Percentiles rank a stretch among this genome's conserved stretches.
Evolutionary conservation across 2,888 invertebrate genomes (phyloP).

Genomic region (Apamea anceps): DNA sequence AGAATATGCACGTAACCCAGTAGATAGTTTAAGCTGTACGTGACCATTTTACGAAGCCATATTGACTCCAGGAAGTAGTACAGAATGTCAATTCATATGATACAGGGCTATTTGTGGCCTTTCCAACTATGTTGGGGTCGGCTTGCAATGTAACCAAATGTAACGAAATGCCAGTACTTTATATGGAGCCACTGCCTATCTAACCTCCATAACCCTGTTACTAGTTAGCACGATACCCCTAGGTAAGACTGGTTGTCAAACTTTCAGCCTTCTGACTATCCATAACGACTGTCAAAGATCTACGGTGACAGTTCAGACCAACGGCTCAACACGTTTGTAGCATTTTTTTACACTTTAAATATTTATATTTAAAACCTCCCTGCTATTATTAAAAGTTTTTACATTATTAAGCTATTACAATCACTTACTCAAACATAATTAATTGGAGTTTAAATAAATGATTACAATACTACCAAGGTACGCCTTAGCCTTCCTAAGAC

Average conservation of each 20-base stretch:
- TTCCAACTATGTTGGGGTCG: too few relatives aligned
- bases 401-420: not conserved
- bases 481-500: not conserved
- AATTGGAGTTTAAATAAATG: not conserved
- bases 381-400: not conserved
- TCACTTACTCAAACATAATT: not conserved
- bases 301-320: too few relatives aligned
- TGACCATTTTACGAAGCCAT: conserved; percentile 39
- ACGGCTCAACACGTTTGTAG: not conserved
- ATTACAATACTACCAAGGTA: not conserved
- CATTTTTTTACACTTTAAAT: too few relatives aligned
- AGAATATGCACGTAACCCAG: conserved; percentile 25
- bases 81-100: not conserved
- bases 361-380: not conserved
- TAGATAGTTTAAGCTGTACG: conserved; percentile 19
- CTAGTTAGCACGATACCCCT: not conserved
- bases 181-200: too few relatives aligned
- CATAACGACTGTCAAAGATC: too few relatives aligned
- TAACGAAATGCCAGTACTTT: too few relatives aligned
- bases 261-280: not conserved
- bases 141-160: too few relatives aligned
- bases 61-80: not conserved
- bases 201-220: too few relatives aligned
- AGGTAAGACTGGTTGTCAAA: too few relatives aligned
- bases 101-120: too few relatives aligned